These are phyloP conservation scores for Tenthredo distinguenda DNA, from an alignment of 2,888 invertebrate species.

Conservation along the genomic window DNA sequence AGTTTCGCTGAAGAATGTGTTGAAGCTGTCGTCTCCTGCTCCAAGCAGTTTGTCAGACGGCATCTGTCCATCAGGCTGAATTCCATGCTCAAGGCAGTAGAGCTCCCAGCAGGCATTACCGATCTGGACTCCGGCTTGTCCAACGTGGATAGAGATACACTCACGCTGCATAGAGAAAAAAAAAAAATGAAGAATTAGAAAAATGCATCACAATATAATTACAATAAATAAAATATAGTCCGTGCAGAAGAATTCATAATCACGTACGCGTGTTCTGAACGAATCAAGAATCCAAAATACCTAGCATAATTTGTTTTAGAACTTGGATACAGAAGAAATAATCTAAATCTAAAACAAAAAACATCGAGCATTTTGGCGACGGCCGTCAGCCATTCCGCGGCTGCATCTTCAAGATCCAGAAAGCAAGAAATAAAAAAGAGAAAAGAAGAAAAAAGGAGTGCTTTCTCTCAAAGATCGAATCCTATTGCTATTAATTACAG, in stretches of 20 bases:
- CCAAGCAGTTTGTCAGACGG: conserved; percentile 89
- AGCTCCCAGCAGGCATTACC: conserved; percentile 94
- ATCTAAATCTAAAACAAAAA: not conserved
- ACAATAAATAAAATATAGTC: not conserved
- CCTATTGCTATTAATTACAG: not conserved
- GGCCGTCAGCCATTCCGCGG: not conserved
- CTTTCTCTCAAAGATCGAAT: not conserved
- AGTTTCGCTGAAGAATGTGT: conserved; percentile 89
- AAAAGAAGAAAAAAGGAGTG: not conserved
- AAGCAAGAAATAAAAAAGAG: not conserved
- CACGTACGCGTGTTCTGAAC: not conserved
- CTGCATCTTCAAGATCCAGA: not conserved
- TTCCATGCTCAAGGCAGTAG: conserved; percentile 91
- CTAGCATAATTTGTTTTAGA: not conserved
- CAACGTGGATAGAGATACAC: conserved; percentile 92
- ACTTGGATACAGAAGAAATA: not conserved
- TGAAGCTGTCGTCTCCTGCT: conserved; percentile 88
- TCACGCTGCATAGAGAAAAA: conserved; percentile 83
- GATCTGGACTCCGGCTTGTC: conserved; percentile 93
- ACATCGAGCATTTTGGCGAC: not conserved
- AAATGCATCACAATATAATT: not conserved
- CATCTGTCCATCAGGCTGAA: conserved; percentile 93
- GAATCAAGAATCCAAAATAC: not conserved
- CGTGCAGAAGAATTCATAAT: not conserved
- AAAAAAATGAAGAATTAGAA: not conserved